These are phyloP conservation scores for Nycteola revayana DNA, from an alignment of 2,888 invertebrate species.

Conservation along the genomic window DNA sequence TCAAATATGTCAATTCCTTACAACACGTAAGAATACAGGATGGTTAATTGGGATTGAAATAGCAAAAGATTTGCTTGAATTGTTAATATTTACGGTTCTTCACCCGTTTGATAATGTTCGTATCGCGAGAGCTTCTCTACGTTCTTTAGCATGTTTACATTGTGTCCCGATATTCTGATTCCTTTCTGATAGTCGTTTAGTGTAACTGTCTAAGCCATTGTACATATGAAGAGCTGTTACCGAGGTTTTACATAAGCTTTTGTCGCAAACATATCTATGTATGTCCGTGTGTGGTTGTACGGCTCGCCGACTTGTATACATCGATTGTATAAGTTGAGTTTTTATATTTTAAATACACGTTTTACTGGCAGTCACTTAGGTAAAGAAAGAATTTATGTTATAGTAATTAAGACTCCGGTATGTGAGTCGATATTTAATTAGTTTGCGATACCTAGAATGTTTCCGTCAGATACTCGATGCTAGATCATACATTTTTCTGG, in stretches of 20 bases:
- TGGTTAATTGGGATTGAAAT: no score
- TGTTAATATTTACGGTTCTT: conserved; percentile 17
- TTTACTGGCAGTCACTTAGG: background rate
- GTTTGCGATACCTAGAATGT: conserved; percentile 26
- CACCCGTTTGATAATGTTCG: conserved; percentile 11
- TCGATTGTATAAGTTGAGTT: conserved; percentile 43
- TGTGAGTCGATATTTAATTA: conserved; percentile 6
- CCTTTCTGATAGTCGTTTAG: conserved; percentile 56
- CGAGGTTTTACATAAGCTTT: conserved; percentile 65
- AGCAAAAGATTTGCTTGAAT: background rate
- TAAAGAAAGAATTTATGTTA: no score
- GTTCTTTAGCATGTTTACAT: conserved; percentile 52
- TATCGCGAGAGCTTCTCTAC: conserved; percentile 39
- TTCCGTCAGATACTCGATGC: conserved; percentile 38
- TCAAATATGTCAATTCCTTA: no score
- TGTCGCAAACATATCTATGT: conserved; percentile 79
- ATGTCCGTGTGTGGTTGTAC: conserved; percentile 57
- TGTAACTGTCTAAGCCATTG: conserved; percentile 48
- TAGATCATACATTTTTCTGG: conserved; percentile 34
- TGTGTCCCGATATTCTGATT: conserved; percentile 59
- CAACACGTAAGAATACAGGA: no score
- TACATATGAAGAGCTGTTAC: conserved; percentile 54
- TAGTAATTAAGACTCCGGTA: conserved; percentile 6
- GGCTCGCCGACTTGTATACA: conserved; percentile 32
- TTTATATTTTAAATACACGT: conserved; percentile 22